These are phyloP conservation scores for Dromococcyx pavoninus DNA, from an alignment of 2,797 vertebrate genomes.

Conservation along the genomic window DNA sequence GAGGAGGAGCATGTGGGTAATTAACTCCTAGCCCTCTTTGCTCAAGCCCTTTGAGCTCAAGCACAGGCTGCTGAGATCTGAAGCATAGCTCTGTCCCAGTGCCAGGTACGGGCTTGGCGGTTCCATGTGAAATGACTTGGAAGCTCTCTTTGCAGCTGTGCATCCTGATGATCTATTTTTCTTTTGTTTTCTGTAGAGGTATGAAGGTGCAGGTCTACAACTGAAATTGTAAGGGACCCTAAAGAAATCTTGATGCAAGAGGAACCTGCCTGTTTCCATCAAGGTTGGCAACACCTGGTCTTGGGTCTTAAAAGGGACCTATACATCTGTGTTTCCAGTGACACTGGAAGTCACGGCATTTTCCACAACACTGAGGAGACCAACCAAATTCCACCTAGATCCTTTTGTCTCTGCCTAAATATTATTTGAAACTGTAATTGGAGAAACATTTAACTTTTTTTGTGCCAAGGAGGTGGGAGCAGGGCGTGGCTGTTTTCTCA, in stretches of 20 bases:
- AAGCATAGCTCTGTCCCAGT: not conserved
- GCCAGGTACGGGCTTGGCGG: not conserved
- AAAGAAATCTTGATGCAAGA: not conserved
- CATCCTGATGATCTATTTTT: not conserved
- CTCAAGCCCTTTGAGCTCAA: not conserved
- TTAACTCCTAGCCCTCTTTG: not conserved
- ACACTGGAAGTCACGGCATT: fast-evolving
- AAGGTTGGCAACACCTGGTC: not conserved
- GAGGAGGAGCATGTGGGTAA: not conserved
- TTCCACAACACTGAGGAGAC: not conserved
- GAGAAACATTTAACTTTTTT: not conserved
- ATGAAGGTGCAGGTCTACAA: fast-evolving
- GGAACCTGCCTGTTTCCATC: not conserved
- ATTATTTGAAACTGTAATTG: not conserved
- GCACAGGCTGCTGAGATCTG: not conserved
- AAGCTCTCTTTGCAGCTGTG: not conserved
- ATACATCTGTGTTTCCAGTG: not conserved
- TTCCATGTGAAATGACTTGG: not conserved
- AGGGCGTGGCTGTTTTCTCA: not conserved
- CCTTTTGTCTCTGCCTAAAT: not conserved
- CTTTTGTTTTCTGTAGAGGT: not conserved
- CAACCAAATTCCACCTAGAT: not conserved
- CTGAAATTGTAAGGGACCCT: not conserved
- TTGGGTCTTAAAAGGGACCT: not conserved
- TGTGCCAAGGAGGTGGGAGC: not conserved